These are phyloP conservation scores for Adelges cooleyi DNA, from an alignment of 1,140 invertebrate genomes.

Conservation along the genomic window DNA sequence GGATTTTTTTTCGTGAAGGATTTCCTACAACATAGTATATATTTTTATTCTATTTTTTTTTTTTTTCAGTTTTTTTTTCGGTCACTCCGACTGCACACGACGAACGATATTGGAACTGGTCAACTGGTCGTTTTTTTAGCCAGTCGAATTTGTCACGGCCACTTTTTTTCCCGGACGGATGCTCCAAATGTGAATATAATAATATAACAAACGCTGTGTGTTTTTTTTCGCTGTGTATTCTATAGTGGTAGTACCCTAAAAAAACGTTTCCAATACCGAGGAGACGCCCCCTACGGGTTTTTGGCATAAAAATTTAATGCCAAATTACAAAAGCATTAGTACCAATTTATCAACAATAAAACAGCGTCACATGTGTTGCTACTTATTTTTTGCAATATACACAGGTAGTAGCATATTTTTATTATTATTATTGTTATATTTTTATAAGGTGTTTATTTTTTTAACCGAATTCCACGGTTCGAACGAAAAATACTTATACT, in stretches of 20 bases:
- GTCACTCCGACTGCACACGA: conserved; percentile 15
- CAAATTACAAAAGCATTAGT: conserved; percentile 28
- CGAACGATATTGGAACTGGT: not conserved
- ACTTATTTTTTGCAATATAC: no score
- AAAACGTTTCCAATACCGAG: not conserved
- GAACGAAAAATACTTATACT: no score
- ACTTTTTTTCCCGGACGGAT: not conserved
- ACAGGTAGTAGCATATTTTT: no score
- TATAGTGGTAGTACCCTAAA: no score
- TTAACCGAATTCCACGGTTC: no score
- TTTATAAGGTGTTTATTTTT: no score
- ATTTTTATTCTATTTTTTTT: no score
- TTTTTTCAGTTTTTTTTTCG: no score
- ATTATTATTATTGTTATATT: no score
- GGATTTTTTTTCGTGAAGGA: conserved; percentile 13
- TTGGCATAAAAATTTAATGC: conserved; percentile 25
- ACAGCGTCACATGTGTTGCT: no score
- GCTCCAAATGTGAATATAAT: not conserved
- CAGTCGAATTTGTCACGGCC: conserved; percentile 21
- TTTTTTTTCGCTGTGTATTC: not conserved
- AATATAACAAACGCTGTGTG: not conserved
- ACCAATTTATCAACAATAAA: conserved; percentile 28
- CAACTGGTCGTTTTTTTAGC: conserved; percentile 23
- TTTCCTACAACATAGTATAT: no score
- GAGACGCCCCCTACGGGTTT: conserved; percentile 3